These are phyloP conservation scores for Acanthopleura granulata DNA, from an alignment of 2,888 invertebrate genomes.

Conservation along the genomic window DNA sequence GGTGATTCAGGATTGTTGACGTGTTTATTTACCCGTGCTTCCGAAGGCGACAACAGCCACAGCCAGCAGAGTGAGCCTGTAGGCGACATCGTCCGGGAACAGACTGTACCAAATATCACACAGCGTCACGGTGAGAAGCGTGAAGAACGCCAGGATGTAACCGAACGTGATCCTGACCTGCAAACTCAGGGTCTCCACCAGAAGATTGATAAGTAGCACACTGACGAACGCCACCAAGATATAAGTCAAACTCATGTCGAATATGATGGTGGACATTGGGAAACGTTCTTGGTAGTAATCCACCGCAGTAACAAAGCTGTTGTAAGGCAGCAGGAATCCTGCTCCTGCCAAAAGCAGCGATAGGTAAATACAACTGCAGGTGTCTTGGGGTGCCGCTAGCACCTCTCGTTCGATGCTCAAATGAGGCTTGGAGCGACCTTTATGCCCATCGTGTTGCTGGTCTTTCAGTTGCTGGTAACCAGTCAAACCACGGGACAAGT, in stretches of 20 bases:
- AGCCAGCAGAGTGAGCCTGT: slow-evolving; percentile 84
- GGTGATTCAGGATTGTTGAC: too few relatives aligned
- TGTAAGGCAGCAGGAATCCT: slow-evolving; percentile 91
- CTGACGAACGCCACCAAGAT: slow-evolving; percentile 91
- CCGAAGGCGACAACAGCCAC: slow-evolving; percentile 85
- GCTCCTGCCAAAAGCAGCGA: slow-evolving; percentile 87
- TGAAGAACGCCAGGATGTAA: slow-evolving; percentile 86
- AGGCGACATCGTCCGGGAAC: slow-evolving; percentile 83
- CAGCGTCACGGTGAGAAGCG: slow-evolving; percentile 85
- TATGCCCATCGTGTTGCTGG: not conserved
- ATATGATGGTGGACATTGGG: slow-evolving; percentile 87
- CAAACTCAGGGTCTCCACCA: slow-evolving; percentile 85
- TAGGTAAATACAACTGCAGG: slow-evolving; percentile 79
- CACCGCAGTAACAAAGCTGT: slow-evolving; percentile 94
- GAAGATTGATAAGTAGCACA: slow-evolving; percentile 86
- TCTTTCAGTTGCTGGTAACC: slow-evolving; percentile 9
- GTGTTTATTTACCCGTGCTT: slow-evolving; percentile 45
- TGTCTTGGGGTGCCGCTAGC: slow-evolving; percentile 29
- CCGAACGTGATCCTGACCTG: slow-evolving; percentile 90
- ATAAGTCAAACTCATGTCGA: slow-evolving; percentile 93
- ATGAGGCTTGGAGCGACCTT: not conserved
- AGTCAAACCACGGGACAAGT: not conserved
- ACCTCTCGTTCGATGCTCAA: not conserved
- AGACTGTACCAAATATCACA: slow-evolving; percentile 90
- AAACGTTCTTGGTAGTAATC: slow-evolving; percentile 91